Evolutionary conservation across 2,113 vertebrate genomes (phyloP).

Genomic region (Myiopsitta monachus): DNA sequence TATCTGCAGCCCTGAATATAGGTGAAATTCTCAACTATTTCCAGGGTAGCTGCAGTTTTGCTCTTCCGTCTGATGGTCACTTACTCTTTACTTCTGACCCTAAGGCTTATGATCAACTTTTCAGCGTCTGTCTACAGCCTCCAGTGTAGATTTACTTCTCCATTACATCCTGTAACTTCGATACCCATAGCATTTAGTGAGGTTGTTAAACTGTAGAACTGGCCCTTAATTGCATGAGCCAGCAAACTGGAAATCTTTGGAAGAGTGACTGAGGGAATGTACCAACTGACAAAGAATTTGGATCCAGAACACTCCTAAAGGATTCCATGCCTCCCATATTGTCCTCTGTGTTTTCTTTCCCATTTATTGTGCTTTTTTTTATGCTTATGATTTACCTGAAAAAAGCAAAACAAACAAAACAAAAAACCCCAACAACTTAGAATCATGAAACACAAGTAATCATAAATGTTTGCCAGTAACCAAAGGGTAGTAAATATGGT

Average conservation of each 20-base stretch:
- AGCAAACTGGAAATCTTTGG: background rate
- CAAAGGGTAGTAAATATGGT: conserved; percentile 22
- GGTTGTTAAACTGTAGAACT: background rate
- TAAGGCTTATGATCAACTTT: background rate
- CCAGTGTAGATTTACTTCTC: background rate
- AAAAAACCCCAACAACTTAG: background rate
- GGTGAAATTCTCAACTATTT: background rate
- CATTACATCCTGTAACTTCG: background rate
- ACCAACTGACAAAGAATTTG: background rate
- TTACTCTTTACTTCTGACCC: background rate
- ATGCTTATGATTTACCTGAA: conserved; percentile 23
- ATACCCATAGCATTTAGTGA: background rate
- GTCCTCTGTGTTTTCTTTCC: background rate
- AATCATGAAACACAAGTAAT: background rate
- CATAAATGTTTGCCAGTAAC: background rate
- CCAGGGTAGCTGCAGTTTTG: background rate
- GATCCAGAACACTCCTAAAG: background rate
- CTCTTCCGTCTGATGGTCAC: background rate
- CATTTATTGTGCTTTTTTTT: background rate
- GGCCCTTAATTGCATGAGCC: background rate
- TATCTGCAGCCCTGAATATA: background rate
- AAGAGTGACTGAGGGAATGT: background rate
- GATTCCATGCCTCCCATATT: background rate
- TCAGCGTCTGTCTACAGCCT: background rate
- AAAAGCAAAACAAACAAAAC: background rate